Evolutionary conservation across 2,888 invertebrate genomes (phyloP).

Genomic region (Scaptodrosophila latifasciaeformis): DNA sequence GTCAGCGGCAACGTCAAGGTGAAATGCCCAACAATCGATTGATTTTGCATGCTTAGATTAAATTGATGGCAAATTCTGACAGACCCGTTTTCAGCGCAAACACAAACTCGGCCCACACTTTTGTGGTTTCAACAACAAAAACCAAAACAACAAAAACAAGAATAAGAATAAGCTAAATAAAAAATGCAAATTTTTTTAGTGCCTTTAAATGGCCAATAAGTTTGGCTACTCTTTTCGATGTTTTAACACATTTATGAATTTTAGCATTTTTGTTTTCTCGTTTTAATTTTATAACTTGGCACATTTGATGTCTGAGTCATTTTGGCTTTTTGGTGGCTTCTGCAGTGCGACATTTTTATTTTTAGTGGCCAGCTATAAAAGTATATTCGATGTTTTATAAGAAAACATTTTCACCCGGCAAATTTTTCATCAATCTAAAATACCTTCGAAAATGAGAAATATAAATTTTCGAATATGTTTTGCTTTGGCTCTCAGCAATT

Average conservation of each 20-base stretch:
- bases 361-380: slow-evolving; percentile 46
- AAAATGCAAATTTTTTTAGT: no score
- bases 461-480: no score
- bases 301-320: slow-evolving; percentile 5
- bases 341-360: slow-evolving; percentile 44
- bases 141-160: no score
- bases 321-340: not conserved
- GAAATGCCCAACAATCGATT: slow-evolving; percentile 46
- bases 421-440: not conserved
- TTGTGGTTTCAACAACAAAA: slow-evolving; percentile 35
- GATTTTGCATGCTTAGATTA: slow-evolving; percentile 26
- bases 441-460: slow-evolving; percentile 18
- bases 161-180: no score
- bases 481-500: slow-evolving; percentile 25
- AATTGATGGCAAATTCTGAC: slow-evolving; percentile 1
- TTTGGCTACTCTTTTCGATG: slow-evolving; percentile 8
- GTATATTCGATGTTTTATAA: slow-evolving; percentile 21
- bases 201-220: slow-evolving; percentile 11
- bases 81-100: slow-evolving; percentile 18
- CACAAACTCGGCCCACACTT: slow-evolving; percentile 44
- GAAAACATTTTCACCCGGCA: not conserved
- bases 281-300: not conserved
- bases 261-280: not conserved
- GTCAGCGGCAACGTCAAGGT: slow-evolving; percentile 27
- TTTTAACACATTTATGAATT: not conserved